A percentile compares a stretch with the other conserved stretches of the same genome.
Evolutionary conservation across 2,888 invertebrate species (phyloP).

Genomic region (Tinea pellionella): DNA sequence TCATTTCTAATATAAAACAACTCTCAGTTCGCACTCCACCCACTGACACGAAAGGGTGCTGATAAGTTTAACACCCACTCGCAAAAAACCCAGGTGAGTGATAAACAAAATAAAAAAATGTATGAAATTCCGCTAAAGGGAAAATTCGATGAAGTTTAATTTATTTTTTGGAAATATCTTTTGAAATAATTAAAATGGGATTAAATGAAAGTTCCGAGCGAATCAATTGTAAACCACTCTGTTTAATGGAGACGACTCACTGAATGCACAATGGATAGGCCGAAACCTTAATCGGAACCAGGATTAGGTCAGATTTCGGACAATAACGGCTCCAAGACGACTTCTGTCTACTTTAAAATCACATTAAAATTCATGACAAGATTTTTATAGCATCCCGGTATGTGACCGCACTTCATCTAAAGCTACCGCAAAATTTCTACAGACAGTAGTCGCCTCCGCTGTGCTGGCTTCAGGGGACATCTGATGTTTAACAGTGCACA

Average conservation of each 20-base stretch:
- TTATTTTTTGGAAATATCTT: neutral
- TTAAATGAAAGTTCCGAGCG: neutral
- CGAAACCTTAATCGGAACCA: conserved; percentile 36
- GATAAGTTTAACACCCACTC: neutral
- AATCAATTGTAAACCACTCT: neutral
- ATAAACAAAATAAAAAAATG: neutral
- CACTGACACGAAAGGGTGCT: too few relatives aligned
- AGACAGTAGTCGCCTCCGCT: too few relatives aligned
- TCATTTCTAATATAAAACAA: too few relatives aligned
- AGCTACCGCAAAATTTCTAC: too few relatives aligned
- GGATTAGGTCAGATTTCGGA: conserved; percentile 30
- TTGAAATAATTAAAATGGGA: neutral
- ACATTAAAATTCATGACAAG: neutral
- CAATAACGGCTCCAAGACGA: neutral
- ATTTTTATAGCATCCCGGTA: too few relatives aligned
- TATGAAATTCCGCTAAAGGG: neutral
- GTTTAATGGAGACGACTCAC: conserved; percentile 16
- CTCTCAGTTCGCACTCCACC: too few relatives aligned
- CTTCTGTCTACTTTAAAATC: neutral
- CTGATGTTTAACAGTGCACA: too few relatives aligned
- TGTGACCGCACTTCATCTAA: too few relatives aligned
- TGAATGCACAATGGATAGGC: conserved; percentile 39
- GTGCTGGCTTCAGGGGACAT: too few relatives aligned
- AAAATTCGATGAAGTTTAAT: neutral
- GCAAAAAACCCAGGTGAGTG: neutral